Evolutionary conservation across 2,797 vertebrate species (phyloP).

Genomic region (Acipenser ruthenus): DNA sequence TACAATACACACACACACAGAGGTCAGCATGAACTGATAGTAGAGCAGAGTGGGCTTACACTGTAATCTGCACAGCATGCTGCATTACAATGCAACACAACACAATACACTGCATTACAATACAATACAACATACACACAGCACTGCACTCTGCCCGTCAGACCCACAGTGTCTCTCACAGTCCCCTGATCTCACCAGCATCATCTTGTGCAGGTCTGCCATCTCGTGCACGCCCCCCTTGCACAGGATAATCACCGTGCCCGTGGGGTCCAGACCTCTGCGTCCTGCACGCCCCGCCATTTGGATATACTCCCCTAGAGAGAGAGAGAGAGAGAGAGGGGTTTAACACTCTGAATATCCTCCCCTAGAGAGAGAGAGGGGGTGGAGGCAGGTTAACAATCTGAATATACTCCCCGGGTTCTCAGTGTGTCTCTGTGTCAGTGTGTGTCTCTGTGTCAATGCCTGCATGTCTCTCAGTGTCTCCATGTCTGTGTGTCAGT

Average conservation of each 20-base stretch:
- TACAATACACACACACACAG: no score
- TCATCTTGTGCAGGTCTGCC: conserved; percentile 75
- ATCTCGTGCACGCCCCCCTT: conserved; percentile 50
- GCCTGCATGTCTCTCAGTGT: background rate
- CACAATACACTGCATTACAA: no score
- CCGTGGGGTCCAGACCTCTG: conserved; percentile 49
- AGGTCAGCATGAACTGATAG: no score
- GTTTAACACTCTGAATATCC: conserved; percentile 30
- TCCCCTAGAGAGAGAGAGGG: conserved; percentile 26
- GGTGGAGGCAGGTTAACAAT: background rate
- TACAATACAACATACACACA: conserved; percentile 12
- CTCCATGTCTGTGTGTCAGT: background rate
- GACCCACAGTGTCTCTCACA: conserved; percentile 24
- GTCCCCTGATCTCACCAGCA: conserved; percentile 64
- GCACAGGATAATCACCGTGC: conserved; percentile 53
- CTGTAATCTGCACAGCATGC: no score
- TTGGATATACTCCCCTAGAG: conserved; percentile 22
- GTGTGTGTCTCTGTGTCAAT: background rate
- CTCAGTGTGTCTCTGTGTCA: background rate
- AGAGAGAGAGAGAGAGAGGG: no score
- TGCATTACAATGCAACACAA: no score
- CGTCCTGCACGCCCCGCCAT: conserved; percentile 54
- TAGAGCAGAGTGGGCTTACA: no score
- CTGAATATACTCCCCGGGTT: background rate
- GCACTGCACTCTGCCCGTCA: conserved; percentile 29